phyloP scores from a whole-genome alignment of 2,113 vertebrate species.

The Oncorhynchus nerka region DNA sequence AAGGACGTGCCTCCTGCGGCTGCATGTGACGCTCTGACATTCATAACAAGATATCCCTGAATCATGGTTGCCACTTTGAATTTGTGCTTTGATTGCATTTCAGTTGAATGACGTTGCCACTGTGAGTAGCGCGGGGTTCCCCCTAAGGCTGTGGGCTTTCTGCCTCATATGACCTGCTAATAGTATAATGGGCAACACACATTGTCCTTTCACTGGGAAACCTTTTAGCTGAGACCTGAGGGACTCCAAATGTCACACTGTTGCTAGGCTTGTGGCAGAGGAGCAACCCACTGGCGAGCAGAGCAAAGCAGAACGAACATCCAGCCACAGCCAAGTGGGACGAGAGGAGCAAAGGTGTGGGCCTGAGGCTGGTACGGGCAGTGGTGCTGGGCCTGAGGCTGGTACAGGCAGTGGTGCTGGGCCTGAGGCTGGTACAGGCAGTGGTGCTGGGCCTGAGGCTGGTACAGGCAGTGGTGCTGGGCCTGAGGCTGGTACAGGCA shows the following conservation, averaged over 20 bases:
- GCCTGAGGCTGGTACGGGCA: too few species aligned
- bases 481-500: fast-evolving
- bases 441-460: too few species aligned
- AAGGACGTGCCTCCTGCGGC: neutral
- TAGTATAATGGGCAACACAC: neutral
- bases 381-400: too few species aligned
- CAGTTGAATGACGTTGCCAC: neutral
- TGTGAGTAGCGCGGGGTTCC: neutral
- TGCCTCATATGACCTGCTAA: neutral
- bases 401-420: too few species aligned
- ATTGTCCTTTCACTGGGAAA: neutral
- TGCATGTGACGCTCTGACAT: neutral
- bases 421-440: too few species aligned
- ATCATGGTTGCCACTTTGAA: neutral
- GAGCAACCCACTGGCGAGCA: neutral
- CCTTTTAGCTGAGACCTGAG: neutral
- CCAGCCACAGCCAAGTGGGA: neutral
- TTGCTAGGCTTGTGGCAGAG: neutral
- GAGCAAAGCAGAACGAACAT: neutral
- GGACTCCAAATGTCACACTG: neutral
- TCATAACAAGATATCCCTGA: neutral
- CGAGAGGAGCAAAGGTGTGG: neutral
- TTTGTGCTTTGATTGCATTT: neutral
- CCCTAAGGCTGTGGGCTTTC: neutral
- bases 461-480: too few species aligned